phyloP scores from a whole-genome alignment of 2,888 invertebrate genomes.

The Chaitophorus viminalis region DNA sequence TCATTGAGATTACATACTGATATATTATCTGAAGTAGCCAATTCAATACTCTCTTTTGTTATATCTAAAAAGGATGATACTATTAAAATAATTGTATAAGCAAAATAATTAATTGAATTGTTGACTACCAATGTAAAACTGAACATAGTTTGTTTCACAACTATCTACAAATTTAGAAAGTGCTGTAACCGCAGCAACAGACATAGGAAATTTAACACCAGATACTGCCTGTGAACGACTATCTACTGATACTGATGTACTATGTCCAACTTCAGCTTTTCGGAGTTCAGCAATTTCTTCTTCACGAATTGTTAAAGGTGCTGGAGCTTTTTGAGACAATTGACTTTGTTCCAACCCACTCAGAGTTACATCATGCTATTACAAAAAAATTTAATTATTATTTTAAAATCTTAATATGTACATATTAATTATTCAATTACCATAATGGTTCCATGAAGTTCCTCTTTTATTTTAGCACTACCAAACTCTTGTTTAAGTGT shows the following conservation, averaged over 20 bases:
- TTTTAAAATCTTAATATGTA: neutral
- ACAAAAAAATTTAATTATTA: slow-evolving; percentile 63
- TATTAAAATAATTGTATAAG: neutral
- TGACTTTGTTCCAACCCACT: slow-evolving; percentile 85
- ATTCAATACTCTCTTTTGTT: slow-evolving; percentile 86
- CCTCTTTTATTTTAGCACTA: slow-evolving; percentile 91
- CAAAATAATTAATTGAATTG: neutral
- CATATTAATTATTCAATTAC: slow-evolving; percentile 68
- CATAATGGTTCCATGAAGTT: slow-evolving; percentile 86
- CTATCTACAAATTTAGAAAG: slow-evolving; percentile 64
- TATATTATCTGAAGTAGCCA: slow-evolving; percentile 79
- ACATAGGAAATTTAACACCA: slow-evolving; percentile 89
- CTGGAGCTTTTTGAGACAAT: slow-evolving; percentile 81
- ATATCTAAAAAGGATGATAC: slow-evolving; percentile 73
- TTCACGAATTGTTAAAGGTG: slow-evolving; percentile 88
- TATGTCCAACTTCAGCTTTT: slow-evolving; percentile 74
- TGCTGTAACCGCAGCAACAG: slow-evolving; percentile 64
- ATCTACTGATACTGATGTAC: slow-evolving; percentile 82
- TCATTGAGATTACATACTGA: slow-evolving; percentile 76
- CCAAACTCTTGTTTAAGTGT: slow-evolving; percentile 97
- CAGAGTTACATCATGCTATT: slow-evolving; percentile 81
- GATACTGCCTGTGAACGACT: slow-evolving; percentile 89
- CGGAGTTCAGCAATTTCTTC: slow-evolving; percentile 84
- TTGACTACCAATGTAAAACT: slow-evolving; percentile 80
- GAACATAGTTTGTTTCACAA: slow-evolving; percentile 87